phyloP scores from a whole-genome alignment of 1,140 invertebrate genomes.

The Heterodera carotae region DNA sequence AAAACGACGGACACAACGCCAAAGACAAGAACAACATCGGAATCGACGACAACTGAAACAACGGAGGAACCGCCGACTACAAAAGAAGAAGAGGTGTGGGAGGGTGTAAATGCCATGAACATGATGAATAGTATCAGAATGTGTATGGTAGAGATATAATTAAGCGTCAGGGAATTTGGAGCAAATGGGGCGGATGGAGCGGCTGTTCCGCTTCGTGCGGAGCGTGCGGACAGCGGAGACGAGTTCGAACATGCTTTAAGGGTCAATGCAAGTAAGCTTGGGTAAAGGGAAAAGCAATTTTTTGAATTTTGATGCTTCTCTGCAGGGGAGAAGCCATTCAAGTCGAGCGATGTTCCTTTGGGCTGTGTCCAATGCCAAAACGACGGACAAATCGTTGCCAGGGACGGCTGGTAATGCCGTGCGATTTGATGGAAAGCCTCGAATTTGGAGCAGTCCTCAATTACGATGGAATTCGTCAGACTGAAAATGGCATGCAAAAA shows the following conservation, averaged over 20 bases:
- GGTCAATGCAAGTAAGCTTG: conserved; percentile 50
- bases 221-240: conserved; percentile 52
- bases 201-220: conserved; percentile 54
- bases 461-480: conserved; percentile 2
- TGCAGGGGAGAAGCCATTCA: conserved; percentile 28
- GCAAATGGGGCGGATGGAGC: conserved; percentile 41
- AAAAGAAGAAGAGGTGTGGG: neutral
- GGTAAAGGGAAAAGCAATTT: neutral
- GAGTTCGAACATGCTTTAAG: conserved; percentile 55
- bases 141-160: neutral
- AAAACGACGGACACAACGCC: neutral
- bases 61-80: conserved; percentile 28
- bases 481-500: conserved; percentile 7
- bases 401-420: conserved; percentile 55
- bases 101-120: too few species aligned
- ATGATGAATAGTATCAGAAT: neutral
- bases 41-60: conserved; percentile 26
- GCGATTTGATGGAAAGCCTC: conserved; percentile 52
- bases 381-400: conserved; percentile 41
- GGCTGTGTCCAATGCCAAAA: conserved; percentile 29
- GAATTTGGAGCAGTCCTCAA: conserved; percentile 55
- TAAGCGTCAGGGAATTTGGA: conserved; percentile 18
- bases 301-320: neutral
- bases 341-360: conserved; percentile 27
- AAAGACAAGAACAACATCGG: conserved; percentile 19